phyloP scores from a whole-genome alignment of 2,113 vertebrate genomes.

The Brevimyrus niger region DNA sequence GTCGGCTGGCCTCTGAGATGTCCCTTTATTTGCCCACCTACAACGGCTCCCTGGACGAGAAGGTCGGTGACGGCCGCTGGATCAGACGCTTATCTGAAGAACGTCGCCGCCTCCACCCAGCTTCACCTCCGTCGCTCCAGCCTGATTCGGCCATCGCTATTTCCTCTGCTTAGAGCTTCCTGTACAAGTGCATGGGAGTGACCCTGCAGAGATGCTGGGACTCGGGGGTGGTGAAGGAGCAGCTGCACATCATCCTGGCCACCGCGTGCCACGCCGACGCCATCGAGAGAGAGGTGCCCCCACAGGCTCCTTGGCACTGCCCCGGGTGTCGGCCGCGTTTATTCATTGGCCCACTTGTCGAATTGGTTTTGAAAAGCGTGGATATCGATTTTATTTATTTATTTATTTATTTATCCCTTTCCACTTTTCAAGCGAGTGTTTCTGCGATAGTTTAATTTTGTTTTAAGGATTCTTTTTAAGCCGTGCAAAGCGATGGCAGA shows the following conservation, averaged over 20 bases:
- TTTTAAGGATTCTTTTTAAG: background rate
- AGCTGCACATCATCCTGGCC: conserved; percentile 77
- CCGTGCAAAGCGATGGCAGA: background rate
- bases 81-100: background rate
- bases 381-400: background rate
- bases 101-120: too few species aligned
- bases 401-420: background rate
- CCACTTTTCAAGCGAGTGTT: background rate
- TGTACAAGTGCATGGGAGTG: conserved; percentile 76
- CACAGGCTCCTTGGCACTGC: conserved; percentile 24
- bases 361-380: conserved; percentile 13
- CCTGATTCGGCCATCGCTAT: background rate
- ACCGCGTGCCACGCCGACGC: conserved; percentile 69
- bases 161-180: conserved; percentile 66
- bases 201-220: conserved; percentile 62
- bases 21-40: conserved; percentile 71
- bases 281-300: conserved; percentile 70
- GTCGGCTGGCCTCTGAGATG: conserved; percentile 69
- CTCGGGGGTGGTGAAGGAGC: conserved; percentile 73
- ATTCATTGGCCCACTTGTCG: background rate
- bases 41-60: conserved; percentile 60
- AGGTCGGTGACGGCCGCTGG: conserved; percentile 53
- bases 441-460: background rate
- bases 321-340: background rate
- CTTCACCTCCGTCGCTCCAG: background rate